Evolutionary conservation across 2,113 vertebrate species (phyloP), one percentile per base, ranked within the genome.

Genomic region (Paracanthobrama guichenoti): DNA sequence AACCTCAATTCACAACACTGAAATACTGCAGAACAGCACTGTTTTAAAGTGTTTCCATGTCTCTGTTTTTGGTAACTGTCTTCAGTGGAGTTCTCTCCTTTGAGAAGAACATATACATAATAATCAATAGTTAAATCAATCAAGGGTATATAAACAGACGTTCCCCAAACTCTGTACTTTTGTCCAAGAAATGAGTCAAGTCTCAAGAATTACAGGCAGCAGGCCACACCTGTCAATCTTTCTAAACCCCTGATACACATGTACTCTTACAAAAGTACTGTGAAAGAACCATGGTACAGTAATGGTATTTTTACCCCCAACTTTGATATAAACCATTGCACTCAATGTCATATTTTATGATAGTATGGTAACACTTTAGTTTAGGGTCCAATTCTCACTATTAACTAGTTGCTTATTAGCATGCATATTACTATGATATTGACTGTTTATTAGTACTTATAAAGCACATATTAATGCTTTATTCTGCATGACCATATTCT

Each of bases 111-210:
- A 46, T 62, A 16, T 20, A 62, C 35, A 44, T 60, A n/a, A 44
- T 78, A 60, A 79, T 79, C 77, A 79, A 62, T 18, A n/a, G 77
- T 44, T 78, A 64, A 79, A 66, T 80, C 26, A 67, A 46, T 80
- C 26, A 66, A 22, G 59, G 42, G 77, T 42, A 60, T 64, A 12
- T 64, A 64, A 46, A 46, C 57, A 64, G n/a, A 28, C 14, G 2
- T 31, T 59, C 8, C 6, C 39, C 6, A 72, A 42, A 10, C 20
- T 22, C 35, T 31, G 20, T 8, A 39, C 35, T 22, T 22, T 69
- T 42, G 66, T 6, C 20, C 35, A 42, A 28, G 60, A 64, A 64
- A 64, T 39, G 31, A 35, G 16, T 67, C 8, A 20, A n/a, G 20
- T 42, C 2, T 69, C 66, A 22, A n/a, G 66, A 69, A 69, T 69